Evolutionary conservation across 2,888 invertebrate species (phyloP), one percentile per base, ranked within the genome.

Genomic region (Onchidella celtica): DNA sequence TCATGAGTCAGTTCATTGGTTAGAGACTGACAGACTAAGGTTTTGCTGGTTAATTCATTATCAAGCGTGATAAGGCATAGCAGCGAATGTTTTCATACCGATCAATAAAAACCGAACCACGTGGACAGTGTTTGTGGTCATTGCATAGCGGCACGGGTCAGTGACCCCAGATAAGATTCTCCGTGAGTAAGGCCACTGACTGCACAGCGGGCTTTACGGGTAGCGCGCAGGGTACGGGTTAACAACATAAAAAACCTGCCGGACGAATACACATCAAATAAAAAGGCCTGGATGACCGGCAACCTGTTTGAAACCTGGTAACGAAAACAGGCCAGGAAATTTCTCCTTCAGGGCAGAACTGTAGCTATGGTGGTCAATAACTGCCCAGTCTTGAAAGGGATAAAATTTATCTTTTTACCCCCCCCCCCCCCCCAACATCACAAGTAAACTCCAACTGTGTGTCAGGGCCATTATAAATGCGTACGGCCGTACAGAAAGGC

Each of bases 191-290:
- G n/a, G n/a, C n/a, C n/a, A n/a, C n/a, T n/a, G n/a, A n/a, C n/a
- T n/a, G n/a, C n/a, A n/a, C n/a, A n/a, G n/a, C n/a, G n/a, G n/a
- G n/a, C n/a, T n/a, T n/a, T n/a, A n/a, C n/a, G n/a, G n/a, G n/a
- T n/a, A n/a, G n/a, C n/a, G n/a, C n/a, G n/a, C n/a, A n/a, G n/a
- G n/a, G n/a, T n/a, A n/a, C n/a, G n/a, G n/a, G n/a, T n/a, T n/a
- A n/a, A n/a, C n/a, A n/a, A n/a, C n/a, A n/a, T 84, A 9, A 38
- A 72, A 29, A 57, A 34, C 9, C 75, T 84, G 63, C 82, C 81
- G 24, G 61, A 74, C 17, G 21, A 70, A 2, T 83, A 74, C 38
- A 21, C 1, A 1, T 66, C 80, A 47, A 83, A 80, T 38, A 69
- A 24, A 34, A 72, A 70, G 59, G 6, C 47, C 6, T 47, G 47